phyloP scores from a whole-genome alignment of 2,113 vertebrate genomes.

The Cyanoliseus patagonus region DNA sequence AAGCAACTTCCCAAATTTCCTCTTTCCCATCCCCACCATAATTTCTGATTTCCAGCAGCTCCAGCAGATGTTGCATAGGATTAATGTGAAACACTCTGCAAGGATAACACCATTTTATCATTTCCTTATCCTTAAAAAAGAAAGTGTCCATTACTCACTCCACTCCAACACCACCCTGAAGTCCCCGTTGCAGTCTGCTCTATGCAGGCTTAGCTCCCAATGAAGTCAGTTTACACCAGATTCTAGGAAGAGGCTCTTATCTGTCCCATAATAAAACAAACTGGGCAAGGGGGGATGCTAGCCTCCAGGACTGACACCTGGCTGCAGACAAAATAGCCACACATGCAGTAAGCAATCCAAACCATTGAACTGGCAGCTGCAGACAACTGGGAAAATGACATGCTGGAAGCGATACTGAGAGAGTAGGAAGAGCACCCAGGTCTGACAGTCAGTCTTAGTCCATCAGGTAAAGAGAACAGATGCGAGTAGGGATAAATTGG shows the following conservation, averaged over 20 bases:
- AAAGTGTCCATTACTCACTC: neutral
- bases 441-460: slow-evolving; percentile 43
- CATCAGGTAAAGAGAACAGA: slow-evolving; percentile 46
- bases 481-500: slow-evolving; percentile 28
- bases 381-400: slow-evolving; percentile 27
- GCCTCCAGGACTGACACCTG: neutral
- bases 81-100: neutral
- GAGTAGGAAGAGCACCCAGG: neutral
- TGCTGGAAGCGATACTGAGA: neutral
- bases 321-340: neutral
- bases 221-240: neutral
- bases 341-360: neutral
- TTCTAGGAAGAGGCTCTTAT: neutral
- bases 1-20: neutral
- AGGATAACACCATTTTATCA: neutral
- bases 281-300: fast-evolving
- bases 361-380: neutral
- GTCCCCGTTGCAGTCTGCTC: neutral
- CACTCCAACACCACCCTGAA: neutral
- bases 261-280: neutral
- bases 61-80: neutral
- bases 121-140: neutral
- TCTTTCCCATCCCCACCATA: neutral
- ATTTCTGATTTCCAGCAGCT: neutral
- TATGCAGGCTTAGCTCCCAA: neutral